These are phyloP conservation scores for Philaethria dido DNA, from an alignment of 2,888 invertebrate genomes.

Conservation along the genomic window DNA sequence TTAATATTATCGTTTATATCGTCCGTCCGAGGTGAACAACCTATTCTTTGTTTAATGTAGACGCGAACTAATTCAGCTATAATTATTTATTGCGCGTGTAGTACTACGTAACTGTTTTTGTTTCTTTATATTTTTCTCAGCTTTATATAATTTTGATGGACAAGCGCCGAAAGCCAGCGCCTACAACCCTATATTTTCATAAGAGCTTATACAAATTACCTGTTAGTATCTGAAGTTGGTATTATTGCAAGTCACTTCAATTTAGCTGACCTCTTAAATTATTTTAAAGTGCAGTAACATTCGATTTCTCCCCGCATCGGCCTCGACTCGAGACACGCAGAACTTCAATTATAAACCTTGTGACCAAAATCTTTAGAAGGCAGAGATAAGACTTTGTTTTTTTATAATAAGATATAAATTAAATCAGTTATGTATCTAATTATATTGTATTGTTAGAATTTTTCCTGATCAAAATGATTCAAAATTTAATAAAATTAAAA, in stretches of 20 bases:
- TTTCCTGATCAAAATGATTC: no score
- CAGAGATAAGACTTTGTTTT: background rate
- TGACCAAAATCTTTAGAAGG: slow-evolving; percentile 27
- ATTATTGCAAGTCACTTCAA: slow-evolving; percentile 26
- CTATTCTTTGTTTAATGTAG: slow-evolving; percentile 42
- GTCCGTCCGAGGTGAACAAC: slow-evolving; percentile 39
- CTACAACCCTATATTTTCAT: background rate
- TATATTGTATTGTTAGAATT: background rate
- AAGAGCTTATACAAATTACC: background rate
- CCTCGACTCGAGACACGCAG: slow-evolving; percentile 71
- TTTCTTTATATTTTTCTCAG: slow-evolving; percentile 22
- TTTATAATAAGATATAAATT: background rate
- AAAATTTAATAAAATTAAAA: background rate
- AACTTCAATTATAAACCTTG: slow-evolving; percentile 39
- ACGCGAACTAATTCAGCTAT: slow-evolving; percentile 36
- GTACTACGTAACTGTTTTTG: slow-evolving; percentile 32
- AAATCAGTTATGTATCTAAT: background rate
- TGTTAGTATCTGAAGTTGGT: background rate
- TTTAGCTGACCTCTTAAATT: slow-evolving; percentile 34
- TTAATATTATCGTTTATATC: slow-evolving; percentile 44
- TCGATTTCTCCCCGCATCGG: slow-evolving; percentile 72
- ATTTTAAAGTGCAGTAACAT: slow-evolving; percentile 49
- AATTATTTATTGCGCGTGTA: slow-evolving; percentile 40
- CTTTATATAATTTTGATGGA: background rate
- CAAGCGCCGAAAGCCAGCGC: background rate